Percentiles rank a stretch among this genome's conserved stretches.
Conservation (phyloP, 2,797 vertebrate genomes). For the Rhabdomys pumilio region DNA sequence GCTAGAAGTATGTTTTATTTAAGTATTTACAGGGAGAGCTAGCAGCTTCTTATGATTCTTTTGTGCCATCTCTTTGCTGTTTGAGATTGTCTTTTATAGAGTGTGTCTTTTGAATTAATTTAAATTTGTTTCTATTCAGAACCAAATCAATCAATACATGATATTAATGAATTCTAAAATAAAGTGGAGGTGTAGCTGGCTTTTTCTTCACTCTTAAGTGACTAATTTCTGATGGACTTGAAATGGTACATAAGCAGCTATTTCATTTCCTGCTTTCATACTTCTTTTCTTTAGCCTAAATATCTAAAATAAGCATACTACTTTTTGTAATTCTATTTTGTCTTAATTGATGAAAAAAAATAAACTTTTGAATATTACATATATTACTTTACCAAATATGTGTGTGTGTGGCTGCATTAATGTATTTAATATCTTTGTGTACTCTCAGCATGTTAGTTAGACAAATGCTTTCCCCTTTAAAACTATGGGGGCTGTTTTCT, state of each 20-base stretch:
- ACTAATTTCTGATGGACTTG: not conserved
- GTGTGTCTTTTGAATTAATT: slow-evolving; percentile 46
- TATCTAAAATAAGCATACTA: not conserved
- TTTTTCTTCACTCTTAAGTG: slow-evolving; percentile 59
- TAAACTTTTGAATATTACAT: not conserved
- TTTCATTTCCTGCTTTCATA: not conserved
- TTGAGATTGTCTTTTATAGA: slow-evolving; percentile 52
- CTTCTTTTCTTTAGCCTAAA: slow-evolving; percentile 33
- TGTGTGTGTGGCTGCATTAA: not conserved
- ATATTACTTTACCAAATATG: not conserved
- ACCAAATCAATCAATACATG: not conserved
- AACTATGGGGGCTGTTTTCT: slow-evolving; percentile 20
- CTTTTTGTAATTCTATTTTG: slow-evolving; percentile 28
- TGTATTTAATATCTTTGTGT: not conserved
- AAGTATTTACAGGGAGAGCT: slow-evolving; percentile 37
- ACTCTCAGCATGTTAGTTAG: not conserved
- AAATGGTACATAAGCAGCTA: not conserved
- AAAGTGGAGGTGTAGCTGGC: not conserved
- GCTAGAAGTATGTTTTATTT: slow-evolving; percentile 55
- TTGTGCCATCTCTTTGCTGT: not conserved
- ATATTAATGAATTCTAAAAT: slow-evolving; percentile 36
- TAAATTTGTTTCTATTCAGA: slow-evolving; percentile 57
- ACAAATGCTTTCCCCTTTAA: slow-evolving; percentile 41
- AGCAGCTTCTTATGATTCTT: slow-evolving; percentile 8
- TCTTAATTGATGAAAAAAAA: not conserved